Base-by-base conservation (phyloP, 2,888 invertebrate species). In the Malachius bipustulatus region DNA sequence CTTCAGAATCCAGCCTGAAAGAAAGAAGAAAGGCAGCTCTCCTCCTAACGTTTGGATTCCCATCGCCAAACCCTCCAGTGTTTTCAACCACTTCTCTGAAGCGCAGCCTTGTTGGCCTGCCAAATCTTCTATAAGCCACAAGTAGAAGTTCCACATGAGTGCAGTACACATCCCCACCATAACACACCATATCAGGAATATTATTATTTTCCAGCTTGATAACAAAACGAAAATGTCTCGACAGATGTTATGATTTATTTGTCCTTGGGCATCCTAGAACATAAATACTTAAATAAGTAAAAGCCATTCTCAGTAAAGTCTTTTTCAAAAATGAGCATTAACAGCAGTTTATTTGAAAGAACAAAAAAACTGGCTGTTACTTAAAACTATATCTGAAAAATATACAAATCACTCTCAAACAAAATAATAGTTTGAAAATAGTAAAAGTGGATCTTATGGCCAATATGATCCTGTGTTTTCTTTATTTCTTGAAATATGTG, bases 1-100 rank as follows among this genome's bases (percentile, higher is more conserved):
- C 46, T 78, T 77, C 2, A 90, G 66, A 29, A 90, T 75, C 59
- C 70, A 67, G 9, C 82, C 83, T 13, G 89, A 88, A 2, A 85
- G 60, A 55, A 89, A 87, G 60, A 90, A 80, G 52, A 89, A 84
- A 0, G 89, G 89, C 48, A 89, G 65, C 60, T 90, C 90, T 1
- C 89, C 89, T 14, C 76, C 71, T 52, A 90, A 79, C 36, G 82
- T 82, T 56, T 89, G 85, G n/a, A 57, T 47, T 3, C 49, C 55
- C 49, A 52, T 50, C 2, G 50, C 42, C 4, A 58, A 36, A 33
- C 68, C 70, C 48, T 68, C 59, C 9, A 70, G 50, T 2, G 68
- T 63, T 47, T 67, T 67, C 13, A 66, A 58, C 51, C 59, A 59
- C 1, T 49, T 46, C 47, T 32, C 62, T 55, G 36, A 52, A 33